phyloP scores from a whole-genome alignment of 1,140 invertebrate species.

The Papilio polytes region DNA sequence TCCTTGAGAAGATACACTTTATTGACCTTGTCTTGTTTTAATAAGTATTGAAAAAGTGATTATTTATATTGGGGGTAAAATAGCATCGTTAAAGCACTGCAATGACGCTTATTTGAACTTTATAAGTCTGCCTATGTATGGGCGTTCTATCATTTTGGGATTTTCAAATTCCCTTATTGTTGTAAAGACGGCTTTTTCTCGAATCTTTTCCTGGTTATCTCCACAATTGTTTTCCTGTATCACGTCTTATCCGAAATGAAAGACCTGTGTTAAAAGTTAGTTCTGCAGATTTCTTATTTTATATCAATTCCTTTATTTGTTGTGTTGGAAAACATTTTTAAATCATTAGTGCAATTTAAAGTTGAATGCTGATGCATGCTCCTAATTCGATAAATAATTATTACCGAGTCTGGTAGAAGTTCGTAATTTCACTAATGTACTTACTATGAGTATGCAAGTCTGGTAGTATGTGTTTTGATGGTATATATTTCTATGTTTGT shows the following conservation, averaged over 20 bases:
- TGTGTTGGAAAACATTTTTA: background rate
- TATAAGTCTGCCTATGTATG: background rate
- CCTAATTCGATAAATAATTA: background rate
- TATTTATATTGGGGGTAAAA: background rate
- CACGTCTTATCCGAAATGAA: background rate
- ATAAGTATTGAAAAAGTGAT: background rate
- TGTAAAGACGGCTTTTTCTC: background rate
- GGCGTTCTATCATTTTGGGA: background rate
- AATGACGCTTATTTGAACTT: background rate
- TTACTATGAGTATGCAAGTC: background rate
- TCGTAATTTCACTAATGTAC: background rate
- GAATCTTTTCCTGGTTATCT: background rate
- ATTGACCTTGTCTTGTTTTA: background rate
- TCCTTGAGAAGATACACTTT: background rate
- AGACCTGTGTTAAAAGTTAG: background rate
- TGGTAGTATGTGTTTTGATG: background rate
- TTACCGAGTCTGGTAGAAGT: background rate
- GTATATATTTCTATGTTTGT: background rate
- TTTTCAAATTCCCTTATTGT: background rate
- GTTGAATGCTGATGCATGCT: background rate
- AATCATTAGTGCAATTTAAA: background rate
- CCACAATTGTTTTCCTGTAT: slow-evolving; percentile 5
- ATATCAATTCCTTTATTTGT: background rate
- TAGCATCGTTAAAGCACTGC: background rate
- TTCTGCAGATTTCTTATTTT: background rate